phyloP scores from a whole-genome alignment of 1,140 invertebrate species.

The Eulimnadia texana region DNA sequence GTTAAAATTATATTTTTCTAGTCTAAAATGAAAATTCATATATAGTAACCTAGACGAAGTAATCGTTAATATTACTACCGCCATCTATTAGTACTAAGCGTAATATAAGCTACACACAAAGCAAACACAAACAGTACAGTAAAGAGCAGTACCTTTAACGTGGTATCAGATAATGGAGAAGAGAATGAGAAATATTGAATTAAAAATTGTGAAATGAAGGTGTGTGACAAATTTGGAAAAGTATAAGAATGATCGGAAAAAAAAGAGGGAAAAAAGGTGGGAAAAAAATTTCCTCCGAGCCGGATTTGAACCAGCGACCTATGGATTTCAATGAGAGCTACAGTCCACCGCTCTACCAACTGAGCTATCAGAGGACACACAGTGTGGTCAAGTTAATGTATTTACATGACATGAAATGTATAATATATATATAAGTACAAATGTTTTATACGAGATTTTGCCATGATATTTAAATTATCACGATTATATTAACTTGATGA shows the following conservation, averaged over 20 bases:
- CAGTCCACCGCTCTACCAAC: conserved; percentile 75
- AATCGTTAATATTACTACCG: no score
- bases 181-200: no score
- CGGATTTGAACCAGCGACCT: conserved; percentile 53
- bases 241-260: not conserved
- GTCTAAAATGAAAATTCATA: not conserved
- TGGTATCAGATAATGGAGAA: no score
- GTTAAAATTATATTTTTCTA: conserved; percentile 23
- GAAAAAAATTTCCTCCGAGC: conserved; percentile 41
- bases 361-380: conserved; percentile 36
- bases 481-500: no score
- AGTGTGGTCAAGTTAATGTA: not conserved
- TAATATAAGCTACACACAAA: no score
- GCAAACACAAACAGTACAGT: no score
- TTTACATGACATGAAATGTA: not conserved
- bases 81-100: no score
- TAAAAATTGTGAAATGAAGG: not conserved
- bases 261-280: not conserved
- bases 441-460: not conserved
- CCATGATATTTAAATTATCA: not conserved
- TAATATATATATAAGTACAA: not conserved
- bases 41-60: no score
- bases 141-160: no score
- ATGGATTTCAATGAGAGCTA: conserved; percentile 42
- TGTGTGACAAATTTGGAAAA: not conserved